Percentiles rank a stretch among this genome's conserved stretches.
phyloP scores from a whole-genome alignment of 2,797 vertebrate species.

The Lycodopsis pacificus region DNA sequence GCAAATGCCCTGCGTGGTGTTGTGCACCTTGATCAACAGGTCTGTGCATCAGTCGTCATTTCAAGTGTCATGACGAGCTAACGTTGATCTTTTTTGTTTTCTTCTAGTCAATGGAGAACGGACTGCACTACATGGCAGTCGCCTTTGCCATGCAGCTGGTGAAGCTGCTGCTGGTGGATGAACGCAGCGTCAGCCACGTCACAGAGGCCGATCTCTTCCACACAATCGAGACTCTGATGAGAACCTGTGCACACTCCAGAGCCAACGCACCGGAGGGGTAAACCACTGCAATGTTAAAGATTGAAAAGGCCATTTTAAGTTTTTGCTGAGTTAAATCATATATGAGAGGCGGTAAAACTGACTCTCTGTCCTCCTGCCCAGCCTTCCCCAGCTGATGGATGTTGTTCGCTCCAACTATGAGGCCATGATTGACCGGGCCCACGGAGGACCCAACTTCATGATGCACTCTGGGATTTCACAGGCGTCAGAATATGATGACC shows the following conservation, averaged over 20 bases:
- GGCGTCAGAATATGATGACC: constrained; percentile 98
- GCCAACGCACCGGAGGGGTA: constrained; percentile 99
- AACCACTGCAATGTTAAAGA: constrained; percentile 41
- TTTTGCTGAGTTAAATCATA: background rate
- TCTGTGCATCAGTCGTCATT: background rate
- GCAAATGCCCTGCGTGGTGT: background rate
- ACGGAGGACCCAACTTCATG: constrained; percentile 99
- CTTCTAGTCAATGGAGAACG: constrained; percentile 97
- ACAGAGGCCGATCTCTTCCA: constrained; percentile 99
- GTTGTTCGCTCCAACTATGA: constrained; percentile 99
- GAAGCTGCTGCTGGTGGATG: constrained; percentile 96
- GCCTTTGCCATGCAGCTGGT: constrained; percentile 99
- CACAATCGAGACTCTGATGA: constrained; percentile 99
- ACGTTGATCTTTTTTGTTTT: background rate
- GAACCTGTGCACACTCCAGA: constrained; percentile 98
- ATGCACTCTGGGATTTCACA: constrained; percentile 99
- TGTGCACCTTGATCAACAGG: background rate
- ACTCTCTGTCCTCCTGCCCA: constrained; percentile 50
- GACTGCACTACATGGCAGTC: constrained; percentile 99
- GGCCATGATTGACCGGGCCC: constrained; percentile 98
- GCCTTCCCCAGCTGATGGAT: constrained; percentile 98
- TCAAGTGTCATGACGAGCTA: background rate
- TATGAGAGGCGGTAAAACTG: background rate
- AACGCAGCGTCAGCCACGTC: constrained; percentile 95
- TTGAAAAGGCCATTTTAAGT: background rate